Base-by-base conservation (phyloP, 2,113 vertebrate species). In the Lepidothrix coronata region DNA sequence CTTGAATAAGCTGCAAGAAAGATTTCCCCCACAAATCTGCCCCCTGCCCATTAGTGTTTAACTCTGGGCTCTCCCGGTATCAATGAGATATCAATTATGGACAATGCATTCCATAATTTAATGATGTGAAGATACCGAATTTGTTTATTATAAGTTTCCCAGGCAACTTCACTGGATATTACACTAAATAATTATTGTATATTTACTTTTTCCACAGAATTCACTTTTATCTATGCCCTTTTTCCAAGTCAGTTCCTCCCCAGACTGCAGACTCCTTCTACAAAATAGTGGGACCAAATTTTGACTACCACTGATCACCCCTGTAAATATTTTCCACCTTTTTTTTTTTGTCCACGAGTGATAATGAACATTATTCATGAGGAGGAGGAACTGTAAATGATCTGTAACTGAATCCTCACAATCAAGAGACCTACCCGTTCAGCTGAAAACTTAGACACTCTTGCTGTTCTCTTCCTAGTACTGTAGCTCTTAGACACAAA, bases 291-390 rank as follows among this genome's bases (percentile, higher is more conserved):
- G 21, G 30, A 28, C 17, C 83, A 80, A 46, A 57, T 68, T 86
- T 49, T 62, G 23, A 14, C 30, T 41, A 43, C 3, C 5, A 3
- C 14, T 74, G 27, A 35, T 49, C 0, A 0, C 20, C 17, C 4
- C 28, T 43, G 12, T 37, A n/a, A 80, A 67, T 43, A 27, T 51
- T 81, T 86, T 51, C 46, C 46, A 8, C 10, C 3, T 35, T 0
- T 65, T 43, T 41, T 28, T 57, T 88, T 85, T 63, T 30, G 6
- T 12, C 20, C n/a, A 33, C 8, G 5, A 7, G 1, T 43, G 39
- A 59, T 75, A 12, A 71, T 46, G 75, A 84, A 84, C 10, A 12
- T 44, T 54, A 46, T 54, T 27, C 3, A 9, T 8, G 3, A 48
- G 27, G 27, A 71, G 78, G 21, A 25, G 63, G 43, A 73, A 61